phyloP scores from a whole-genome alignment of 1,140 invertebrate species.

The Drosophila sp. region DNA sequence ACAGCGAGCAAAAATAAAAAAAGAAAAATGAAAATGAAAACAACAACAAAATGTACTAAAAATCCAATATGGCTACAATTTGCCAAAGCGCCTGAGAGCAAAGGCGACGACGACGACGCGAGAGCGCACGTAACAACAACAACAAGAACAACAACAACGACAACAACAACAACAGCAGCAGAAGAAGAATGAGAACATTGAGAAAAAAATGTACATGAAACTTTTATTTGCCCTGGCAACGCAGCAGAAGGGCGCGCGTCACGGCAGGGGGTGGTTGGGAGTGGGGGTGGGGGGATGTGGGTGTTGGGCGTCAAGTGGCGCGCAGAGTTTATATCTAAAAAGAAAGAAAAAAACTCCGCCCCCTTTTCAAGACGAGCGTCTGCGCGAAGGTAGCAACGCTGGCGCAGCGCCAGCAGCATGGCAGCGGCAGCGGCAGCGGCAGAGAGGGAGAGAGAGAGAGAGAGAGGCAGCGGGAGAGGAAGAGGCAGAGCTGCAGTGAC shows the following conservation, averaged over 20 bases:
- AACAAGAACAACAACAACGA: too few species aligned
- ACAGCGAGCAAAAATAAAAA: too few species aligned
- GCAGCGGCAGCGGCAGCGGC: constrained; percentile 1
- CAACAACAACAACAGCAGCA: too few species aligned
- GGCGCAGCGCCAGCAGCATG: constrained; percentile 57
- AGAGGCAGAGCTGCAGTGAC: constrained; percentile 13
- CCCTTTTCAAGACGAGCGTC: constrained; percentile 83
- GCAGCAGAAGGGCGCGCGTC: constrained; percentile 54
- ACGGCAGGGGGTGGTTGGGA: background rate
- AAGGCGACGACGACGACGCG: constrained; percentile 13
- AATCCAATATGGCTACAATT: constrained; percentile 83
- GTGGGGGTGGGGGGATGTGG: too few species aligned
- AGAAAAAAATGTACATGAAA: constrained; percentile 59
- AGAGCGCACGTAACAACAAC: constrained; percentile 28
- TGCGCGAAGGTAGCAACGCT: constrained; percentile 76
- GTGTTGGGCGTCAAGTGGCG: constrained; percentile 49
- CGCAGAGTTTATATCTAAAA: constrained; percentile 43
- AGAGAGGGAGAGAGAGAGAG: constrained; percentile 8
- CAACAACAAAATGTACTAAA: constrained; percentile 68
- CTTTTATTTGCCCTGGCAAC: constrained; percentile 67
- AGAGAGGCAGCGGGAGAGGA: constrained; percentile 3
- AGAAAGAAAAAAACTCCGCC: constrained; percentile 83
- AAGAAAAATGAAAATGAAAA: constrained; percentile 33
- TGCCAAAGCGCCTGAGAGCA: constrained; percentile 58
- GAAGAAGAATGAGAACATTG: constrained; percentile 8